A percentile compares a stretch with the other conserved stretches of the same genome.
Evolutionary conservation across 2,113 vertebrate genomes (phyloP).

Genomic region (Phasianus colchicus): DNA sequence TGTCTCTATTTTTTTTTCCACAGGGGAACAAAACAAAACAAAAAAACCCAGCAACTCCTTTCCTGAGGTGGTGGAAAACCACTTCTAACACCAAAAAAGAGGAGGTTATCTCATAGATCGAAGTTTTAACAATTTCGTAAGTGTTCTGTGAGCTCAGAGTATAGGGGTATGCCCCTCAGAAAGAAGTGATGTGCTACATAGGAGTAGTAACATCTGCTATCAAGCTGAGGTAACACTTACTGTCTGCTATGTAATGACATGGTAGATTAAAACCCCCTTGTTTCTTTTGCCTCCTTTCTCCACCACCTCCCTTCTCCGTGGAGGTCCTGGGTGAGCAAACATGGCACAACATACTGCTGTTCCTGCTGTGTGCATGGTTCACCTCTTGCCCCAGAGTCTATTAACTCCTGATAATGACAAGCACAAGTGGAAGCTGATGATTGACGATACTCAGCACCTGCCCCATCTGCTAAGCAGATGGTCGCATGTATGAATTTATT

Average conservation of each 20-base stretch:
- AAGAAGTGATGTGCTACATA: not conserved
- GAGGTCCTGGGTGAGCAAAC: not conserved
- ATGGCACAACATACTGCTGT: not conserved
- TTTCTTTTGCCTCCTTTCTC: not conserved
- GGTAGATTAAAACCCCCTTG: not conserved
- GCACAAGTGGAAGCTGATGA: not conserved
- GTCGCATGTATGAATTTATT: not conserved
- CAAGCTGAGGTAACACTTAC: not conserved
- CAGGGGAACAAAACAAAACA: not conserved
- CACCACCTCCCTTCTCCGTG: not conserved
- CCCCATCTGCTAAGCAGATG: constrained; percentile 46
- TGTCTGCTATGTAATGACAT: not conserved
- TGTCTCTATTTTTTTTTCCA: not conserved
- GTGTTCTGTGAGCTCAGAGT: not conserved
- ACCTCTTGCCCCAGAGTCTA: not conserved
- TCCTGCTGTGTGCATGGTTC: not conserved
- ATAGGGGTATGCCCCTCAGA: not conserved
- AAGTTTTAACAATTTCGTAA: accelerated
- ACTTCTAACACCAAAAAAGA: not conserved
- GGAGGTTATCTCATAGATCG: not conserved
- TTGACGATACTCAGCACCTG: not conserved
- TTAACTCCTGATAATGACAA: not conserved
- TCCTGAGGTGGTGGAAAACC: not conserved
- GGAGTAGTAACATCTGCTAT: not conserved
- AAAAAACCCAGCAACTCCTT: not conserved